A percentile compares a stretch with the other conserved stretches of the same genome.
Evolutionary conservation across 2,797 vertebrate species (phyloP).

Genomic region (Pelodytes ibericus): DNA sequence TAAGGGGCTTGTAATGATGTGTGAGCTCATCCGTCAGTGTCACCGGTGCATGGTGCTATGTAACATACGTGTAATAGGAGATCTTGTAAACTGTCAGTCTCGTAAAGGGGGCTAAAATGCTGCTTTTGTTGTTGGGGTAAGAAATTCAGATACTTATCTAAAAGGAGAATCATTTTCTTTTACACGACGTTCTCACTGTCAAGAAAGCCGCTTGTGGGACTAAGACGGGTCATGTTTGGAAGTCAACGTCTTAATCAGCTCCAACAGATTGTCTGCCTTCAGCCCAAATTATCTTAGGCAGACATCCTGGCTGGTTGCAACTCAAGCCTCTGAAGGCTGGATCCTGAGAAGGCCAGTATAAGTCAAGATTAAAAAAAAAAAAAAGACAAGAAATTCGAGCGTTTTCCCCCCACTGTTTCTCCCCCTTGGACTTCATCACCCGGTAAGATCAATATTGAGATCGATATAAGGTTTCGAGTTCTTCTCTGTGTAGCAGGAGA

Average conservation of each 20-base stretch:
- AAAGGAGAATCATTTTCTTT: slow-evolving; percentile 60
- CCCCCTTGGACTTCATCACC: slow-evolving; percentile 70
- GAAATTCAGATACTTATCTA: slow-evolving; percentile 53
- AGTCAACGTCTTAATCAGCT: slow-evolving; percentile 68
- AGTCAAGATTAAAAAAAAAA: slow-evolving; percentile 56
- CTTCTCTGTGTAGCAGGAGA: slow-evolving; percentile 70
- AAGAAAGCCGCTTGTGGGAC: slow-evolving; percentile 64
- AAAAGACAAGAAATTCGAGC: slow-evolving; percentile 74
- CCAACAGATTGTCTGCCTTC: slow-evolving; percentile 68
- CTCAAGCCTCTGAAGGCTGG: slow-evolving; percentile 68
- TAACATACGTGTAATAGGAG: neutral
- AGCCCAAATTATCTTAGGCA: slow-evolving; percentile 77
- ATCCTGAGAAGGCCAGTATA: slow-evolving; percentile 67
- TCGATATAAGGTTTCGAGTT: slow-evolving; percentile 82
- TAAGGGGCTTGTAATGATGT: no score
- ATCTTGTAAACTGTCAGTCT: slow-evolving; percentile 5
- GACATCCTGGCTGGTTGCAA: slow-evolving; percentile 78
- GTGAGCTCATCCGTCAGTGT: no score
- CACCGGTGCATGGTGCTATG: neutral
- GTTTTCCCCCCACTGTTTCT: slow-evolving; percentile 75
- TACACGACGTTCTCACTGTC: slow-evolving; percentile 57
- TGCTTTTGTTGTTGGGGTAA: slow-evolving; percentile 21
- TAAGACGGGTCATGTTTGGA: slow-evolving; percentile 66
- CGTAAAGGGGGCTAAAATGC: slow-evolving; percentile 5
- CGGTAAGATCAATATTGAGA: slow-evolving; percentile 76